Conservation (phyloP, 2,888 invertebrate species). For the Polydesmus complanatus region DNA sequence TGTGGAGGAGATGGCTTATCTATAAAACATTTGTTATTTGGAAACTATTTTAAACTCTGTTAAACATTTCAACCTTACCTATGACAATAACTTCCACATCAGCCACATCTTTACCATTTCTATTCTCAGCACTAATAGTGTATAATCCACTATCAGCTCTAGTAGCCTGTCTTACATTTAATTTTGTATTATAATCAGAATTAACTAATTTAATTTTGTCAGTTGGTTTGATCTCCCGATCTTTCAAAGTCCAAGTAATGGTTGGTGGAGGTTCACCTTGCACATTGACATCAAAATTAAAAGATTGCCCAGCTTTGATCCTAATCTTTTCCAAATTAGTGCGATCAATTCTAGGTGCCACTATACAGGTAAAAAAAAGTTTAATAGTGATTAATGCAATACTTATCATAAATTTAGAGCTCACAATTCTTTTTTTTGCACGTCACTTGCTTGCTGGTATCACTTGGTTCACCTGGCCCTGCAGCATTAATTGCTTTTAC, state of each 20-base stretch:
- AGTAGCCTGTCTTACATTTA: slow-evolving; percentile 61
- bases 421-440: slow-evolving; percentile 73
- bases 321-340: slow-evolving; percentile 36
- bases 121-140: slow-evolving; percentile 79
- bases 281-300: slow-evolving; percentile 37
- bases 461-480: slow-evolving; percentile 79
- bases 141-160: slow-evolving; percentile 82
- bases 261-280: slow-evolving; percentile 55
- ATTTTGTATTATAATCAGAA: slow-evolving; percentile 66
- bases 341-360: slow-evolving; percentile 92
- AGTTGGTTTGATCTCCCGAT: slow-evolving; percentile 57
- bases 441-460: slow-evolving; percentile 66
- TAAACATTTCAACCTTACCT: slow-evolving; percentile 26
- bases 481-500: slow-evolving; percentile 84
- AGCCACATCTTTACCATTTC: slow-evolving; percentile 85
- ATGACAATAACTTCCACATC: slow-evolving; percentile 80
- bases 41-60: too few relatives aligned
- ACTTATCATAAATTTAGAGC: slow-evolving; percentile 26
- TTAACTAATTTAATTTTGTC: slow-evolving; percentile 62
- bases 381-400: neutral
- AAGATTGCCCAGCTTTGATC: slow-evolving; percentile 36
- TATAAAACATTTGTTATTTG: slow-evolving; percentile 15
- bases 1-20: slow-evolving; percentile 81
- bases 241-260: slow-evolving; percentile 77
- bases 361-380: slow-evolving; percentile 37